Conservation (phyloP, 2,888 invertebrate genomes). For the Malthinus seriepunctatus region DNA sequence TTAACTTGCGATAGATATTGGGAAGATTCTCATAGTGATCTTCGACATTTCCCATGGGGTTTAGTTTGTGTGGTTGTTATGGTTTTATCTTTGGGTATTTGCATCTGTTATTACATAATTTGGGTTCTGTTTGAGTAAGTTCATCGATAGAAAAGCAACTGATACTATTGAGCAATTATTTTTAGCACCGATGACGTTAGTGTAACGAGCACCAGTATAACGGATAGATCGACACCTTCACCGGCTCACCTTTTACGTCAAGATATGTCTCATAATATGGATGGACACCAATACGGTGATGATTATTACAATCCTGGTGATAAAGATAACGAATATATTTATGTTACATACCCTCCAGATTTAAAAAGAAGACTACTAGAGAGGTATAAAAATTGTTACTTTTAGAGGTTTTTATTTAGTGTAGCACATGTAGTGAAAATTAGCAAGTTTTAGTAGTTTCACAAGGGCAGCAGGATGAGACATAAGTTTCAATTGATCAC, state of each 20-base stretch:
- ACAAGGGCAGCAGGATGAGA: too few relatives aligned
- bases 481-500: too few relatives aligned
- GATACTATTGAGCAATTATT: constrained; percentile 14
- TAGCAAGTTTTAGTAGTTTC: not conserved
- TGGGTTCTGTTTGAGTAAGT: constrained; percentile 93
- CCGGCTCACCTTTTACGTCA: constrained; percentile 62
- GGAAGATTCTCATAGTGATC: constrained; percentile 78
- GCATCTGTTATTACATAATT: constrained; percentile 89
- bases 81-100: constrained; percentile 79
- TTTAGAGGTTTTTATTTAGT: constrained; percentile 4
- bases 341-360: constrained; percentile 86
- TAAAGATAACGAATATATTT: constrained; percentile 77
- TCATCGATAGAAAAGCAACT: not conserved
- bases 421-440: constrained; percentile 37
- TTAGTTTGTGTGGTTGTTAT: constrained; percentile 76
- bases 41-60: constrained; percentile 82
- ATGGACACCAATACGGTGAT: constrained; percentile 53
- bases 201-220: constrained; percentile 67
- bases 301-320: constrained; percentile 55
- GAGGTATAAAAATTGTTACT: constrained; percentile 60
- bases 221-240: constrained; percentile 69
- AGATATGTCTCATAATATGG: constrained; percentile 43
- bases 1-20: constrained; percentile 90
- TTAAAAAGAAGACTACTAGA: constrained; percentile 80
- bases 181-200: constrained; percentile 71